These are phyloP conservation scores for Spea hammondii DNA, from an alignment of 2,797 vertebrate species.

Conservation along the genomic window DNA sequence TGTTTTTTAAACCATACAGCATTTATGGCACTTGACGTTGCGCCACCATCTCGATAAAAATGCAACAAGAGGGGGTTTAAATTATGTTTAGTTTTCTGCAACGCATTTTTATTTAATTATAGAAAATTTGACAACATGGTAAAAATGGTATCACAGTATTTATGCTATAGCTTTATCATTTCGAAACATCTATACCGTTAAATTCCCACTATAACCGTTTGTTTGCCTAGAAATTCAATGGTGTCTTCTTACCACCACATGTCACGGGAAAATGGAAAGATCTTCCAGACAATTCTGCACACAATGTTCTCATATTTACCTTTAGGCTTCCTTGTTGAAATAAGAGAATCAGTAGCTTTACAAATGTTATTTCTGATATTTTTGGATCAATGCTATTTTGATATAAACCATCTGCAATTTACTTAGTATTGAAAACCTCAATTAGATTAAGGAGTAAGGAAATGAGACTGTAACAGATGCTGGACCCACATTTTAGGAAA, in stretches of 20 bases:
- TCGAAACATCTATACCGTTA: constrained; percentile 9
- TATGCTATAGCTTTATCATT: not conserved
- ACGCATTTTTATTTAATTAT: too few relatives aligned
- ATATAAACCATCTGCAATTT: constrained; percentile 21
- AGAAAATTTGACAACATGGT: not conserved
- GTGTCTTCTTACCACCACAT: not conserved
- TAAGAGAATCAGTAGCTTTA: constrained; percentile 4
- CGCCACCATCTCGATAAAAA: too few relatives aligned
- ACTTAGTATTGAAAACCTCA: constrained; percentile 19
- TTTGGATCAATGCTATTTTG: constrained; percentile 4
- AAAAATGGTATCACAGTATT: not conserved
- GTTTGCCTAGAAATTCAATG: not conserved
- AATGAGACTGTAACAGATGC: constrained; percentile 17
- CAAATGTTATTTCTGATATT: constrained; percentile 1
- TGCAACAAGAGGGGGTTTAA: too few relatives aligned
- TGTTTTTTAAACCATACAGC: too few relatives aligned
- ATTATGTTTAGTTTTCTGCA: too few relatives aligned
- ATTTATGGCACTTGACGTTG: too few relatives aligned
- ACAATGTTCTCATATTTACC: not conserved
- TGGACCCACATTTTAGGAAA: too few relatives aligned
- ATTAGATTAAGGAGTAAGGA: not conserved
- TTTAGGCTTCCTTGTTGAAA: not conserved
- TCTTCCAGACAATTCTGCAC: not conserved
- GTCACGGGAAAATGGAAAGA: constrained; percentile 6
- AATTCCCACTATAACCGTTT: not conserved